Base-by-base conservation (phyloP, 2,888 invertebrate species). In the Leptothorax acervorum region DNA sequence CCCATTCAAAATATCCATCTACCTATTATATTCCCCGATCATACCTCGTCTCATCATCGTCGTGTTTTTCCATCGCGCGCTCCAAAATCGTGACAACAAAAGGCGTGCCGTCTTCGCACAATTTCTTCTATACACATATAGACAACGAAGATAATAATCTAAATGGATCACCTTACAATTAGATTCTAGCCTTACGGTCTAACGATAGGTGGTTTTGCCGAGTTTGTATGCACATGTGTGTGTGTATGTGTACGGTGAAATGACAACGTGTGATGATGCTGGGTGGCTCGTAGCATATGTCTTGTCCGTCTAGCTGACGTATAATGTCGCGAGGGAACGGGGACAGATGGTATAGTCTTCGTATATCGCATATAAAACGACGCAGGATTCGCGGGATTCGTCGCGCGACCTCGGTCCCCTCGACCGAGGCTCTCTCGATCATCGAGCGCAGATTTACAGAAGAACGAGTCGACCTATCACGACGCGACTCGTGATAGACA, bases 91-190 rank as follows among this genome's bases (percentile, higher is more conserved):
- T 83, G 84, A 66, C 53, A 89, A 84, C 79, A 81, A 89, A 86
- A 89, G 85, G 79, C 86, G 66, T 65, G 70, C 78, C 82, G 89
- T 89, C 84, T 75, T 63, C 68, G 63, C 89, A 81, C 89, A 85
- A 83, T 42, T 84, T 75, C 39, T 62, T 88, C 86, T 90, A 89
- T 90, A 90, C 90, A 90, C 90, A 87, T 90, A 89, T 90, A 90
- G 87, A 90, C 90, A 90, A 90, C 85, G 87, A 76, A 86, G 84
- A 86, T 87, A 82, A 79, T 60, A 87, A 85, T 88, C 89, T 90
- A 89, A 85, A 82, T 85, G 83, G 87, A 85, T 90, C 86, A 88
- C 55, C 90, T 90, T 35, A 35, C 35, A 35, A 35, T 35, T 90
- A 87, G 51, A 55, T 55, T 76, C 87, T 90, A 90, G 57, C 48